Percentiles rank a stretch among this genome's conserved stretches.
These are phyloP conservation scores for Corydoras maculifer DNA, from an alignment of 2,113 vertebrate genomes.

Conservation along the genomic window DNA sequence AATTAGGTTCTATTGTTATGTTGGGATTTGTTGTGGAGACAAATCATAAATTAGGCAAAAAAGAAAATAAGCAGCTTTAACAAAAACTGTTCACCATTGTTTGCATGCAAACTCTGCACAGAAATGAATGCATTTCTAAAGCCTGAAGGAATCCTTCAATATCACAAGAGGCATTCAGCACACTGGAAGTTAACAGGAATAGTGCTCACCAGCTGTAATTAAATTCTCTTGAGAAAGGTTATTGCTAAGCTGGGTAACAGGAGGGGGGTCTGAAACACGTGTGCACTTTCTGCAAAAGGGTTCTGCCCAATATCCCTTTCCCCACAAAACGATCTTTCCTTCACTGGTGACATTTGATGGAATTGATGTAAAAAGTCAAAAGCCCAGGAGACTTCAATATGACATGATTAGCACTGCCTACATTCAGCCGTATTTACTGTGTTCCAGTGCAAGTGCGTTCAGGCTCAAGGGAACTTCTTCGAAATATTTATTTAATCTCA, in stretches of 20 bases:
- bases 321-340: slow-evolving; percentile 17
- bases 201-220: slow-evolving; percentile 40
- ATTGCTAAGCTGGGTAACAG: slow-evolving; percentile 35
- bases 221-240: slow-evolving; percentile 41
- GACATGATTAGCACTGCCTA: slow-evolving; percentile 48
- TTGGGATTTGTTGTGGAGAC: not conserved
- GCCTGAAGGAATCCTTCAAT: slow-evolving; percentile 13
- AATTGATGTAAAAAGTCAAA: slow-evolving; percentile 45
- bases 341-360: slow-evolving; percentile 48
- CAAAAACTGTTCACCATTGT: not conserved
- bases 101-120: not conserved
- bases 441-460: slow-evolving; percentile 33
- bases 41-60: too few species aligned
- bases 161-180: slow-evolving; percentile 19
- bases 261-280: slow-evolving; percentile 12
- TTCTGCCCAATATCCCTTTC: too few species aligned
- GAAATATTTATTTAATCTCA: slow-evolving; percentile 55
- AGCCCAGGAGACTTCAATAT: slow-evolving; percentile 53
- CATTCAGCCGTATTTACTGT: slow-evolving; percentile 55
- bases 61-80: not conserved
- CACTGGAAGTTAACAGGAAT: slow-evolving; percentile 21
- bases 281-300: not conserved
- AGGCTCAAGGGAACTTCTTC: slow-evolving; percentile 35
- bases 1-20: not conserved
- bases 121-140: not conserved